Conservation (phyloP, 2,888 invertebrate genomes). For the Nyleta sp. region DNA sequence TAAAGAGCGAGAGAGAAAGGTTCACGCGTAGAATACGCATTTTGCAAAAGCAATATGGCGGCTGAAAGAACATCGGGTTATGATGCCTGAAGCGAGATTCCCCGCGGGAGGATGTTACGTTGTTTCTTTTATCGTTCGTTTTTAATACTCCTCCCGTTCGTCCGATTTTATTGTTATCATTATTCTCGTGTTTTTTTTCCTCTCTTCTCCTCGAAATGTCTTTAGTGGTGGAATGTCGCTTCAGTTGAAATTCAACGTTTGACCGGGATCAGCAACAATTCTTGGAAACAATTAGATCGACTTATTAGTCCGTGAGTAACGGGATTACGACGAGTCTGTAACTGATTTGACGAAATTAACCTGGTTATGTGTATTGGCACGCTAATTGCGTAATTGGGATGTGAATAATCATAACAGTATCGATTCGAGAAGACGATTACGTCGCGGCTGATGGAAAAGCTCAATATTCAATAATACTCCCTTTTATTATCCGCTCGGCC, state of each 20-base stretch:
- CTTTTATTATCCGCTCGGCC: slow-evolving; percentile 39
- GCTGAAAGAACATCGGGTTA: slow-evolving; percentile 65
- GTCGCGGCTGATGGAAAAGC: slow-evolving; percentile 18
- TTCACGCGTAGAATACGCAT: slow-evolving; percentile 65
- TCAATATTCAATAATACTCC: slow-evolving; percentile 12
- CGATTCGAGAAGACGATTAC: slow-evolving; percentile 32
- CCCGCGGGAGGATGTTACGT: neutral
- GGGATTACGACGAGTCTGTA: slow-evolving; percentile 34
- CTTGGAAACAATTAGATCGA: slow-evolving; percentile 12
- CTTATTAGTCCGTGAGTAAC: slow-evolving; percentile 12
- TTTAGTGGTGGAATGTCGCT: slow-evolving; percentile 7
- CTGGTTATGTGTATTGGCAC: slow-evolving; percentile 17
- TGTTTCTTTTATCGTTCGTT: too few relatives aligned
- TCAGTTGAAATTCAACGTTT: slow-evolving; percentile 5
- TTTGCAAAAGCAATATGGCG: slow-evolving; percentile 72
- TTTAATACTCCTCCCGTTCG: too few relatives aligned
- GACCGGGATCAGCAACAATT: slow-evolving; percentile 31
- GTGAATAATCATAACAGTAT: slow-evolving; percentile 31
- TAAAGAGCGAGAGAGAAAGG: slow-evolving; percentile 64
- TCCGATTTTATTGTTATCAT: too few relatives aligned
- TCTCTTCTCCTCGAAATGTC: too few relatives aligned
- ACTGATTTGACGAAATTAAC: slow-evolving; percentile 21
- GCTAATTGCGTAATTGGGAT: slow-evolving; percentile 25
- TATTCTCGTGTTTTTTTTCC: too few relatives aligned
- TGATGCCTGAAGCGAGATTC: slow-evolving; percentile 63